A percentile compares a stretch with the other conserved stretches of the same genome.
Conservation (phyloP, 2,797 vertebrate genomes). For the Stomatorhinus walkeri region DNA sequence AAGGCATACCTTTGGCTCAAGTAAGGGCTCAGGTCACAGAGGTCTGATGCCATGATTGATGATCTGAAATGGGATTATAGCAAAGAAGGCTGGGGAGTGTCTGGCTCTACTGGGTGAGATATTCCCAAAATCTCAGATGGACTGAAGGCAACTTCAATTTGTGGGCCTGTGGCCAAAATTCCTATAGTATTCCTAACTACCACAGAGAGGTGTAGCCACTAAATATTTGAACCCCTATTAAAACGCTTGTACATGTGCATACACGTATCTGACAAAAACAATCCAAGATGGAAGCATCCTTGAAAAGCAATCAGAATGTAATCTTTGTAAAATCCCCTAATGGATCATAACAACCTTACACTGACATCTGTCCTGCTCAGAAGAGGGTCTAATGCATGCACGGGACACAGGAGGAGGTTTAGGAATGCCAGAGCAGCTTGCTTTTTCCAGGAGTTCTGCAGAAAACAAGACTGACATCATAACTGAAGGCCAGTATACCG, state of each 20-base stretch:
- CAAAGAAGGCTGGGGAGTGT: slow-evolving; percentile 45
- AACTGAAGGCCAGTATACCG: not conserved
- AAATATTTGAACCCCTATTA: not conserved
- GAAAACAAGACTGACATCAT: not conserved
- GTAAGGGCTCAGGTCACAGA: slow-evolving; percentile 10
- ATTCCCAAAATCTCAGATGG: not conserved
- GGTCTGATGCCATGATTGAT: slow-evolving; percentile 43
- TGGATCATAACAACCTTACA: not conserved
- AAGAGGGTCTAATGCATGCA: not conserved
- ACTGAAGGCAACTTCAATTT: not conserved
- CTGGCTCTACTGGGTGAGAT: slow-evolving; percentile 37
- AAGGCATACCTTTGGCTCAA: not conserved
- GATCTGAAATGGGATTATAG: slow-evolving; percentile 49
- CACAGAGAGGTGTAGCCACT: not conserved
- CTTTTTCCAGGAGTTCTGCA: not conserved
- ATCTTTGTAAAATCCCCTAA: not conserved
- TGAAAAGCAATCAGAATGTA: not conserved
- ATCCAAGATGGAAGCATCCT: not conserved
- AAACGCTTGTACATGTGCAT: not conserved
- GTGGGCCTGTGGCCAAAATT: not conserved
- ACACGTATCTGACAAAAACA: not conserved
- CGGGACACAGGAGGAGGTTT: not conserved
- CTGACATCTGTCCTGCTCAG: not conserved
- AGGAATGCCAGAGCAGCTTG: not conserved
- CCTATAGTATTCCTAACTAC: not conserved